Percentiles rank a stretch among this genome's conserved stretches.
Conservation (phyloP, 30 jellyfish, hydroid and myxozoan genomes). For the Turritopsis rubra region DNA sequence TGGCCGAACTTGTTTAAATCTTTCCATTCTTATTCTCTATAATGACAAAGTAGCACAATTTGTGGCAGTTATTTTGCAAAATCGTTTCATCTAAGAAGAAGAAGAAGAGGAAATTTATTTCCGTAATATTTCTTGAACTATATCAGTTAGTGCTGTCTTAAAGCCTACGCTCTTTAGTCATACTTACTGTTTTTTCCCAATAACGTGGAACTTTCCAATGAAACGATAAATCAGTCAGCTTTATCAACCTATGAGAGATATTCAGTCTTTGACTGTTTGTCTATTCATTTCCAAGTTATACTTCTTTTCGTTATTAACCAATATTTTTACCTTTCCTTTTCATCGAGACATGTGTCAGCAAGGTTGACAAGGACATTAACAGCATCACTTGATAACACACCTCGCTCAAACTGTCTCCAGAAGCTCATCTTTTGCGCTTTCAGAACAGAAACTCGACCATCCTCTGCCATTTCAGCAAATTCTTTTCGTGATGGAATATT, state of each 20-base stretch:
- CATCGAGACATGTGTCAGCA: slow-evolving; percentile 88
- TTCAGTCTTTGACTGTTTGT: neutral
- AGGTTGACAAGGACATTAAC: slow-evolving; percentile 69
- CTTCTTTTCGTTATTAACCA: too few relatives aligned
- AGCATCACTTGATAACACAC: slow-evolving; percentile 86
- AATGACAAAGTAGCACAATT: neutral
- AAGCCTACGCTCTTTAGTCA: too few relatives aligned
- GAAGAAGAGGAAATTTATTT: too few relatives aligned
- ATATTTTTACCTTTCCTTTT: slow-evolving; percentile 64
- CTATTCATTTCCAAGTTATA: neutral
- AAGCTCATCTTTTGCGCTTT: slow-evolving; percentile 86
- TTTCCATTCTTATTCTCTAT: slow-evolving; percentile 56
- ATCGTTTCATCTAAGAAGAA: too few relatives aligned
- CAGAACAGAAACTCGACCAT: slow-evolving; percentile 68
- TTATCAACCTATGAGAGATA: slow-evolving; percentile 43
- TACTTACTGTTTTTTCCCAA: slow-evolving; percentile 77
- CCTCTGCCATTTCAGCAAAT: slow-evolving; percentile 88
- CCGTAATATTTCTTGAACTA: too few relatives aligned
- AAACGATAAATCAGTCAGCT: slow-evolving; percentile 48
- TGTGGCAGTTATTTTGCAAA: too few relatives aligned
- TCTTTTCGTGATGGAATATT: slow-evolving; percentile 85
- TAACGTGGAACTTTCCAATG: slow-evolving; percentile 85
- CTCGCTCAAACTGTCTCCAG: slow-evolving; percentile 92
- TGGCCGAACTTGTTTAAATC: slow-evolving; percentile 66
- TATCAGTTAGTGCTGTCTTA: too few relatives aligned